Evolutionary conservation across 1,140 invertebrate species (phyloP).

Genomic region (Dinothrombium tinctorium): DNA sequence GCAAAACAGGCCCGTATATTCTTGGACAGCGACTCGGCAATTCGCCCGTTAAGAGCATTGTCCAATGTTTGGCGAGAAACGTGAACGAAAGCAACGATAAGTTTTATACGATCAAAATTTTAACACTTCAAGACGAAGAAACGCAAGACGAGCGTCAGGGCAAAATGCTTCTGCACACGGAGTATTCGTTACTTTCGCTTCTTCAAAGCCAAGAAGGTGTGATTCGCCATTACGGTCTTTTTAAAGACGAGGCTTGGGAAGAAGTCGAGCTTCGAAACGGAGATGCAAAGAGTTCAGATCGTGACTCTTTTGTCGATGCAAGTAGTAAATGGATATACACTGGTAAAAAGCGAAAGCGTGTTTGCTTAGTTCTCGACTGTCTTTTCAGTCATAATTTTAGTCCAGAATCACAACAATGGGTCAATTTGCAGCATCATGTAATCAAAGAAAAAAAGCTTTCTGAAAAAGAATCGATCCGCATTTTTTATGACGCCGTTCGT

Average conservation of each 20-base stretch:
- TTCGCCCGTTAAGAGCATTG: conserved; percentile 49
- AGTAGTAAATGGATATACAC: conserved; percentile 28
- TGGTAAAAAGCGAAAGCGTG: conserved; percentile 32
- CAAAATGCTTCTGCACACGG: conserved; percentile 54
- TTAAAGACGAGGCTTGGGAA: conserved; percentile 46
- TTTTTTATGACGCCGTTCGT: too few relatives aligned
- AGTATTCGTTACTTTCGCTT: conserved; percentile 46
- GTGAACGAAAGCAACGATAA: too few relatives aligned
- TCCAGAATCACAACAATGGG: too few relatives aligned
- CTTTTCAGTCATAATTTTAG: conserved; percentile 46
- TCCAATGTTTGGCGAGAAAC: conserved; percentile 50
- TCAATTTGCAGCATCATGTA: too few relatives aligned
- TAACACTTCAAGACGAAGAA: too few relatives aligned
- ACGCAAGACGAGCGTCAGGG: conserved; percentile 47
- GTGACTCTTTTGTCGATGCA: not conserved
- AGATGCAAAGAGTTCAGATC: conserved; percentile 17
- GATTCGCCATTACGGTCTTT: conserved; percentile 51
- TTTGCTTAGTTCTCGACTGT: conserved; percentile 52
- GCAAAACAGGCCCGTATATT: not conserved
- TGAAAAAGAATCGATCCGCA: too few relatives aligned
- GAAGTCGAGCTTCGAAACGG: conserved; percentile 27
- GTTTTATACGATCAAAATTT: too few relatives aligned
- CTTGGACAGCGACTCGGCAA: conserved; percentile 38
- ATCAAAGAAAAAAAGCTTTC: too few relatives aligned
- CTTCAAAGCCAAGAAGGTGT: conserved; percentile 44